Evolutionary conservation across 2,888 invertebrate genomes (phyloP), one percentile per base, ranked within the genome.

Genomic region (Tillus elongatus): DNA sequence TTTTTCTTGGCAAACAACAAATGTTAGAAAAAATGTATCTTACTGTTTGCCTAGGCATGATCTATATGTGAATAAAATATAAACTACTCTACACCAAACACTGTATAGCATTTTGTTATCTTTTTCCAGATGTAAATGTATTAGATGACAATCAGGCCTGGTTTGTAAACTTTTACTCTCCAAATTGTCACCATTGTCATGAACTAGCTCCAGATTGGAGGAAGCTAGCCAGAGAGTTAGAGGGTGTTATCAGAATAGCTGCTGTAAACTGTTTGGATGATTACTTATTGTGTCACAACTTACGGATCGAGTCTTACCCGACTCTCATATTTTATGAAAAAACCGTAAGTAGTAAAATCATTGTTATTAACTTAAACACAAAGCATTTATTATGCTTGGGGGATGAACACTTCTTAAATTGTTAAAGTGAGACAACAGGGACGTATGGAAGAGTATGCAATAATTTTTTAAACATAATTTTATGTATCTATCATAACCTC

Each of bases 201-300:
- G 74, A 74, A 44, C 67, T 90, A 48, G 87, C 85, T 2, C 85
- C 88, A 4, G 72, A 75, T 62, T 91, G 90, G 90, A 74, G 87
- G 39, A 77, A 77, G 55, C 60, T 91, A 40, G 86, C 88, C 8
- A 71, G 75, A 49, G 74, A 81, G 51, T 71, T 89, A 44, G 81
- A 85, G 56, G 88, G 86, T 34, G 82, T 87, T 39, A 75, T 87
- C 54, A 67, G 75, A 62, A 51, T 91, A 36, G 90, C 80, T 19
- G 89, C 88, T 16, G 85, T 91, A 0, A 90, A 91, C 61, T 91
- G 90, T 64, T 84, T 83, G 65, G 86, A 88, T 59, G 84, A 89
- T 56, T 84, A 81, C 69, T 68, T 72, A 29, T 69, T 90, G 42
- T 91, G 91, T 63, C 73, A 75, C 50, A 74, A 80, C 53, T 72